Percentiles rank a stretch among this genome's conserved stretches.
phyloP scores from a whole-genome alignment of 2,113 vertebrate genomes.

The Entomyzon cyanotis region DNA sequence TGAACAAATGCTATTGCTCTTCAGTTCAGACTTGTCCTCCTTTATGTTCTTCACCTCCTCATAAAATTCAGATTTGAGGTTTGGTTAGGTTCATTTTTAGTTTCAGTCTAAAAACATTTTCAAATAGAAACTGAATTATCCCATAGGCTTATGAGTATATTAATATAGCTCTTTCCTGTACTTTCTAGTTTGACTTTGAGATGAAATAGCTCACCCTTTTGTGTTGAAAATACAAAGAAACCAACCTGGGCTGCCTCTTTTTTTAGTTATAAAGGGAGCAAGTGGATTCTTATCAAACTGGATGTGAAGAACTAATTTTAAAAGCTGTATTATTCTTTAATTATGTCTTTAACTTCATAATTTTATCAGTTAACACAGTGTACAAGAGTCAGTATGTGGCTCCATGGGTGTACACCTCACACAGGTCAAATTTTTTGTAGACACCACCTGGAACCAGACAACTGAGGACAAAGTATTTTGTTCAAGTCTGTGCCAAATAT shows the following conservation, averaged over 20 bases:
- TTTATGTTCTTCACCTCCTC: neutral
- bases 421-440: neutral
- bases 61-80: constrained; percentile 49
- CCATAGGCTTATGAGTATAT: neutral
- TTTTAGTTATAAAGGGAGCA: neutral
- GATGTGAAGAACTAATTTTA: neutral
- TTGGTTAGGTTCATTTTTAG: constrained; percentile 25
- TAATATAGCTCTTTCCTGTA: neutral
- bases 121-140: constrained; percentile 14
- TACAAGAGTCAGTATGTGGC: neutral
- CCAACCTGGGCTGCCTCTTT: neutral
- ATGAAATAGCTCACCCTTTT: neutral
- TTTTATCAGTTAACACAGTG: neutral
- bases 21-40: constrained; percentile 11
- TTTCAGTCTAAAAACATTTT: constrained; percentile 1
- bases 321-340: neutral
- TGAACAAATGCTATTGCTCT: neutral
- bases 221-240: neutral
- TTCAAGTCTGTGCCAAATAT: neutral
- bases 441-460: neutral
- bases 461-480: neutral
- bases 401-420: neutral
- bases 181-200: neutral
- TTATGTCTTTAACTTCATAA: neutral
- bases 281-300: neutral